Percentiles rank a stretch among this genome's conserved stretches.
Conservation (phyloP, 2,113 vertebrate species). For the Oryzias woworae region DNA sequence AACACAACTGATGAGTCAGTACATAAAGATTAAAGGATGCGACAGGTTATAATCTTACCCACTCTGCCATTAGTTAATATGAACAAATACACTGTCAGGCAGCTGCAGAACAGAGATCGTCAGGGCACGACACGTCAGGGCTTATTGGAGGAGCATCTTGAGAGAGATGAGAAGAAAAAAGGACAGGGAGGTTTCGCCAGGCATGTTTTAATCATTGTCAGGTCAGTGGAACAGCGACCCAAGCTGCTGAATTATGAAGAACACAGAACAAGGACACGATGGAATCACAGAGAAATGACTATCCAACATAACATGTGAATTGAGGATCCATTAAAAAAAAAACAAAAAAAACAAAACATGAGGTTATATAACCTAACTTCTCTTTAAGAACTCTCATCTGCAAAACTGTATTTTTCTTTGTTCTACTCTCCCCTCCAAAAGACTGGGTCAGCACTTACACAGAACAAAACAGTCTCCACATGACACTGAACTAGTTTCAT, state of each 20-base stretch:
- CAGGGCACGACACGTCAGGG: no score
- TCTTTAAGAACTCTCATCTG: neutral
- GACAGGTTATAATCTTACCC: neutral
- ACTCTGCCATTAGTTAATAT: neutral
- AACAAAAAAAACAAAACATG: neutral
- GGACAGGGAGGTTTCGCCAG: slow-evolving; percentile 10
- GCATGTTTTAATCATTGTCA: slow-evolving; percentile 51
- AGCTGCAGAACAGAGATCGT: neutral
- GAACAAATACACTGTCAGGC: neutral
- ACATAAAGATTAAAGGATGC: neutral
- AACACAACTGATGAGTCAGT: no score
- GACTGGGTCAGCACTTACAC: neutral
- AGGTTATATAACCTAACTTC: neutral
- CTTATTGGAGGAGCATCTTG: neutral
- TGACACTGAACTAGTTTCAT: neutral
- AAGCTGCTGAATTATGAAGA: slow-evolving; percentile 52
- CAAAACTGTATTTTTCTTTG: neutral
- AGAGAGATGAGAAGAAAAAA: neutral
- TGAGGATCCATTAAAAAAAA: neutral
- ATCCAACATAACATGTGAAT: neutral
- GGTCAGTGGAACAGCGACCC: slow-evolving; percentile 23
- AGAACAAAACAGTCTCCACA: neutral
- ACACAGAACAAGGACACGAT: slow-evolving; percentile 9
- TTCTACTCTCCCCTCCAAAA: neutral
- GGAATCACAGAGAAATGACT: neutral